Conservation (phyloP, 2,888 invertebrate species). For the Arctia plantaginis region DNA sequence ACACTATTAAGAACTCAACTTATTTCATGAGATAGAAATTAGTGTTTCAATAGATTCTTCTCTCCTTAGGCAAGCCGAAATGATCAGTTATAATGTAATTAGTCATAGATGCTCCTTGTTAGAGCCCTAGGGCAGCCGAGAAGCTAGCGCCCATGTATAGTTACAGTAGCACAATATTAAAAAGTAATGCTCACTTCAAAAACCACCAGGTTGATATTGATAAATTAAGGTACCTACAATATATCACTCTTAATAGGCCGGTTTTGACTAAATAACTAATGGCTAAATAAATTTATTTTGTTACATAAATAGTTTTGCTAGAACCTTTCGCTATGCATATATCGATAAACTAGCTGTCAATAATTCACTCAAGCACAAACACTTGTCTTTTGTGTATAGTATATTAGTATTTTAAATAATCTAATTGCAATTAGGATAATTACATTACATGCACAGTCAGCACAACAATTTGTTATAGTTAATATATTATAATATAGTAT, state of each 20-base stretch:
- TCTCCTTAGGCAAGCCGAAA: background rate
- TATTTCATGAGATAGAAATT: constrained; percentile 27
- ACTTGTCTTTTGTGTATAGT: constrained; percentile 62
- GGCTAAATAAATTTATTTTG: too few relatives aligned
- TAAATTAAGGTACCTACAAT: background rate
- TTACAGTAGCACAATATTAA: constrained; percentile 15
- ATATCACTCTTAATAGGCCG: constrained; percentile 5
- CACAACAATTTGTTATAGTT: constrained; percentile 69
- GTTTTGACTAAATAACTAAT: background rate
- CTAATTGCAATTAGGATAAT: constrained; percentile 57
- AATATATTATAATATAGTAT: constrained; percentile 55
- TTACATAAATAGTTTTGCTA: constrained; percentile 34
- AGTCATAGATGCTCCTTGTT: background rate
- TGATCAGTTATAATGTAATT: background rate
- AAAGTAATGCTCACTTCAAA: constrained; percentile 4
- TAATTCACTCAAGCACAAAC: constrained; percentile 66
- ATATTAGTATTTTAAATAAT: constrained; percentile 50
- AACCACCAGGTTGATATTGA: constrained; percentile 17
- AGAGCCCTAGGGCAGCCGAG: background rate
- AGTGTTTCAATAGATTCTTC: constrained; percentile 22
- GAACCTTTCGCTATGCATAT: constrained; percentile 31
- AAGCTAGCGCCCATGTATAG: background rate
- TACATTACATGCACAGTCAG: constrained; percentile 72
- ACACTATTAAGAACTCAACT: constrained; percentile 30
- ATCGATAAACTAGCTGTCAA: constrained; percentile 40